Evolutionary conservation across 1,140 invertebrate species (phyloP), one percentile per base, ranked within the genome.

Genomic region (Pogonognathellus flavescens): DNA sequence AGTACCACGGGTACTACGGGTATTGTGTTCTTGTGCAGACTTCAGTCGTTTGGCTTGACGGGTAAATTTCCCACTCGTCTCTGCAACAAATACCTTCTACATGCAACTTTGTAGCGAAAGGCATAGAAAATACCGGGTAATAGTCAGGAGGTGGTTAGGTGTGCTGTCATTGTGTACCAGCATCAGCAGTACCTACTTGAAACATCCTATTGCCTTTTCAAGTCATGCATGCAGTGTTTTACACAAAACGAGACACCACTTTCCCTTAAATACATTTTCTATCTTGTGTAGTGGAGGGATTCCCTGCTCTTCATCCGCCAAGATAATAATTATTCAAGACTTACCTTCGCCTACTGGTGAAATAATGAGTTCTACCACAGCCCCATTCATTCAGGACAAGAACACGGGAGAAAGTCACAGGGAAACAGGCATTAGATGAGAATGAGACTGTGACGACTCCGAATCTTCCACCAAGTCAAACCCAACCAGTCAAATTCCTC

Each of bases 361-460:
- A 76, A 50, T 76, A 76, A 76, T 76, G 70, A 76, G 70, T 76
- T 76, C 70, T 76, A 50, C 70, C 70, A 31, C 70, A 76, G 22
- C 31, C 25, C 41, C 31, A 66, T 66, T 66, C 62, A 66, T 25
- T 14, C 62, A 66, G 14, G 14, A 66, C 20, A 66, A 11, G 18
- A 66, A 13, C 22, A 0, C 62, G 9, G 62, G 62, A 66, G 20
- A 20, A 66, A 31, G 62, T 20, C 62, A 66, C 31, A 41, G 2
- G 1, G 59, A 18, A 0, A 18, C 8, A 66, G 14, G 9, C 9
- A 9, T 7, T 25, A 25, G 31, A 49, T 9, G 53, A 76, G 70
- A 76, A 25, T 50, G 70, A 76, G 14, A 76, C 31, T 41, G 31
- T 72, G 31, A 72, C 9, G 25, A 20, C 53, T 53, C 52, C 16